Base-by-base conservation (phyloP, 2,888 invertebrate genomes). In the Orthonevra nobilis region DNA sequence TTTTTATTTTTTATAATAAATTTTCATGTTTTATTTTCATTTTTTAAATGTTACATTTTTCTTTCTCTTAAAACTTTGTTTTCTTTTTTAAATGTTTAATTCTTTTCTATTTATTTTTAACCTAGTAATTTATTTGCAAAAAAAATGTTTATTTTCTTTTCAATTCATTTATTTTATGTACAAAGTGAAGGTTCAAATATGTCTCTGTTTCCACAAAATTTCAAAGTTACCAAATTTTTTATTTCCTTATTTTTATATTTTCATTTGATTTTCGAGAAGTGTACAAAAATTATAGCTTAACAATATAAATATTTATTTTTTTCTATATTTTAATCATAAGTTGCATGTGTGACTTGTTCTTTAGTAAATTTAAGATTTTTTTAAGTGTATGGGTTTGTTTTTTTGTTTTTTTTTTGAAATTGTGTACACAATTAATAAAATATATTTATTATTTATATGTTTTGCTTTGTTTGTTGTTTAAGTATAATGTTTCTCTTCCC, bases 281-380 rank as follows among this genome's bases (percentile, higher is more conserved):
- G 73, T 79, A 79, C 73, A 79, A 79, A 77, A 79, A 73, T 79
- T 79, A 79, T 79, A 74, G 26, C 68, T 74, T 74, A 68, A 63
- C 14, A n/a, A 42, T 68, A 44, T 63, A n/a, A n/a, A 58, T 42
- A 14, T 52, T 30, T 34, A 20, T 60, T 44, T 20, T 48, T 58
- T 50, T 44, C 12, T 66, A 60, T 72, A 66, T 14, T 66, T 73
- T 79, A 63, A 63, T 81, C 74, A 81, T 74, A 74, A 79, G 79
- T 79, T 79, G 60, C 61, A 36, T 73, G 44, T n/a, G 58, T 69
- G 63, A n/a, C n/a, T n/a, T 63, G 23, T 63, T 23, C 3, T 23
- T 23, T 70, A 56, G 34, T 69, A 69, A 46, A 40, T 61, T 52
- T 60, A 34, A 12, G n/a, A 6, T 38, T 50, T 36, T 20, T 15